Conservation (phyloP, 2,888 invertebrate genomes). For the Monoplex corrugatus region DNA sequence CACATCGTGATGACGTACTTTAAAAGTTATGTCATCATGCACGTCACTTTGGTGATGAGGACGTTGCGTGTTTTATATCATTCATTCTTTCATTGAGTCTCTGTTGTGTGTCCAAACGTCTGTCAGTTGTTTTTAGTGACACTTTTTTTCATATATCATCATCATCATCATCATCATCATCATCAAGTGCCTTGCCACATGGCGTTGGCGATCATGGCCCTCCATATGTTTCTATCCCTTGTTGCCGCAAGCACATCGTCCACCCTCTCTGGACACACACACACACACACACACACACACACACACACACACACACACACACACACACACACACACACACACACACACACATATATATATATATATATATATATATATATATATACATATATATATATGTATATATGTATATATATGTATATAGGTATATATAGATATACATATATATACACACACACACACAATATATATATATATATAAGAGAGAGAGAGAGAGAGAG, state of each 20-base stretch:
- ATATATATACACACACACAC: slow-evolving; percentile 30
- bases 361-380: not conserved
- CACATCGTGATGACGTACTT: not conserved
- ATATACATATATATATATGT: not conserved
- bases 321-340: slow-evolving; percentile 40
- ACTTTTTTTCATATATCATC: too few species aligned
- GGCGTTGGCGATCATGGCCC: too few species aligned
- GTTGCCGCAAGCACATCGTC: too few species aligned
- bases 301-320: too few species aligned
- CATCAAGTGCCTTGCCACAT: too few species aligned
- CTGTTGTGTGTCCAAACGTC: not conserved
- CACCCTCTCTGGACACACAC: not conserved
- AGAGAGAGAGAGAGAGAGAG: not conserved
- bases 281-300: not conserved
- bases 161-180: too few species aligned
- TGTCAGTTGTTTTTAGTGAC: not conserved
- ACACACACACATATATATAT: slow-evolving; percentile 22
- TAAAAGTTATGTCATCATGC: not conserved
- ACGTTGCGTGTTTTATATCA: too few species aligned
- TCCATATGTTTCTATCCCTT: too few species aligned
- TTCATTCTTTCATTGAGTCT: not conserved
- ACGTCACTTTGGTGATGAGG: not conserved
- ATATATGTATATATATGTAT: not conserved
- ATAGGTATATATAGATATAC: slow-evolving; percentile 2
- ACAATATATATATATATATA: not conserved